These are phyloP conservation scores for Caenorhabditis macrosperma DNA, from an alignment of 2,888 invertebrate genomes.

Conservation along the genomic window DNA sequence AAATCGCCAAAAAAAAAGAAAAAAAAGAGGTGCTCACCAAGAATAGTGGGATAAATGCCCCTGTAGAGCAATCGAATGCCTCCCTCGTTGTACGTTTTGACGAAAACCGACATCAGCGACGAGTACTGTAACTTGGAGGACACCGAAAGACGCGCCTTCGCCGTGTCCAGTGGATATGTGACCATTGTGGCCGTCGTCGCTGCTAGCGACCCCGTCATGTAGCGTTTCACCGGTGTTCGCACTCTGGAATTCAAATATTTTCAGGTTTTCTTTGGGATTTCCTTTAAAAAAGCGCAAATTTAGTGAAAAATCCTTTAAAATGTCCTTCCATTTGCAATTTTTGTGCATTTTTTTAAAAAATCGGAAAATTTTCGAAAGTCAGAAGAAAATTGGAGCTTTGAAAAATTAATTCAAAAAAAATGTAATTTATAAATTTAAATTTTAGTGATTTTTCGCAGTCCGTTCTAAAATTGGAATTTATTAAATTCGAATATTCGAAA, in stretches of 20 bases:
- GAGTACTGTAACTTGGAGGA: constrained; percentile 63
- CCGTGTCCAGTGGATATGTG: constrained; percentile 97
- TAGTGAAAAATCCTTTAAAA: background rate
- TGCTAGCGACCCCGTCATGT: constrained; percentile 93
- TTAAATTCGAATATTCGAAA: too few relatives aligned
- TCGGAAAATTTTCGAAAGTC: too few relatives aligned
- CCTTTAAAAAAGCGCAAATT: background rate
- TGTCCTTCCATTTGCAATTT: too few relatives aligned
- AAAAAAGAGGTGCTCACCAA: constrained; percentile 52
- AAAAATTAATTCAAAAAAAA: too few relatives aligned
- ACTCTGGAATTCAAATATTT: constrained; percentile 70
- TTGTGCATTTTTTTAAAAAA: too few relatives aligned
- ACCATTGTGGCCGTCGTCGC: constrained; percentile 94
- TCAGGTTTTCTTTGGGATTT: background rate
- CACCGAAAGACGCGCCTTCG: constrained; percentile 84
- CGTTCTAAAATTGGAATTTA: too few relatives aligned
- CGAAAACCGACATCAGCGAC: constrained; percentile 69
- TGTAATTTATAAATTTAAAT: too few relatives aligned
- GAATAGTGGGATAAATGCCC: constrained; percentile 70
- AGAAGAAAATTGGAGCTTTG: too few relatives aligned
- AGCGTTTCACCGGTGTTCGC: constrained; percentile 83
- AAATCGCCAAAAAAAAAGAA: background rate
- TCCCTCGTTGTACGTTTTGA: constrained; percentile 73
- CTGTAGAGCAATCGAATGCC: constrained; percentile 75
- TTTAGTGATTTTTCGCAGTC: too few relatives aligned